phyloP scores from a whole-genome alignment of 2,113 vertebrate species.

The Maccullochella peelii region DNA sequence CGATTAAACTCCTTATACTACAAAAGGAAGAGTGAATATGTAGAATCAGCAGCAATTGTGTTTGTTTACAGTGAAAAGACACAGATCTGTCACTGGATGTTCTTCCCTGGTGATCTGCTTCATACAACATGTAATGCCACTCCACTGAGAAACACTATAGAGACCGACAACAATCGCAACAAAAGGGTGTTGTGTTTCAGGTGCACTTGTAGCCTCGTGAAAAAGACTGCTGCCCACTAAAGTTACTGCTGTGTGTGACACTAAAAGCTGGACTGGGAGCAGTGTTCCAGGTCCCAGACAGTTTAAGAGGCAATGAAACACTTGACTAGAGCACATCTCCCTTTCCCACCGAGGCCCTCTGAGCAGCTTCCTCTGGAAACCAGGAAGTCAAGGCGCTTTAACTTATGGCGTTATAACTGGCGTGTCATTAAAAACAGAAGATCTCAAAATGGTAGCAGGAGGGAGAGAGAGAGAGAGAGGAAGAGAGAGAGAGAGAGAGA shows the following conservation, averaged over 20 bases:
- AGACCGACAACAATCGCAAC: constrained; percentile 19
- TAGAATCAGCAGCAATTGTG: constrained; percentile 18
- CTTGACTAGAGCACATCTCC: constrained; percentile 60
- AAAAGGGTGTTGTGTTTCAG: constrained; percentile 62
- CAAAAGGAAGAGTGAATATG: constrained; percentile 7
- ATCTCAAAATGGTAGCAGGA: constrained; percentile 57
- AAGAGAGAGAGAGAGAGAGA: neutral
- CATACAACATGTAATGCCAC: constrained; percentile 22
- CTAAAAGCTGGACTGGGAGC: constrained; percentile 53
- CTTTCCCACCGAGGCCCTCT: constrained; percentile 32
- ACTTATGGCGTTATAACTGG: constrained; percentile 61
- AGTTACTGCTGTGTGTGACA: constrained; percentile 53
- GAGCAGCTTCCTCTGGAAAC: constrained; percentile 45
- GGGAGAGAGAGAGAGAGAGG: constrained; percentile 10
- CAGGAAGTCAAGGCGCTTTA: constrained; percentile 68
- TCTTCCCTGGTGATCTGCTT: constrained; percentile 20
- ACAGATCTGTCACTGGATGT: constrained; percentile 3
- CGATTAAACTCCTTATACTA: neutral
- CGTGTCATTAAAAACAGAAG: constrained; percentile 68
- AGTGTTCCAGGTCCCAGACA: constrained; percentile 44
- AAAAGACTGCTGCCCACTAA: constrained; percentile 34
- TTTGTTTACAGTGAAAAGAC: constrained; percentile 34
- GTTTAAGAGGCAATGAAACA: constrained; percentile 75
- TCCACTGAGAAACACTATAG: neutral
- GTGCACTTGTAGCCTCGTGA: constrained; percentile 46